Conservation (phyloP, 1,140 invertebrate genomes). For the Thereuonema tuberculata region DNA sequence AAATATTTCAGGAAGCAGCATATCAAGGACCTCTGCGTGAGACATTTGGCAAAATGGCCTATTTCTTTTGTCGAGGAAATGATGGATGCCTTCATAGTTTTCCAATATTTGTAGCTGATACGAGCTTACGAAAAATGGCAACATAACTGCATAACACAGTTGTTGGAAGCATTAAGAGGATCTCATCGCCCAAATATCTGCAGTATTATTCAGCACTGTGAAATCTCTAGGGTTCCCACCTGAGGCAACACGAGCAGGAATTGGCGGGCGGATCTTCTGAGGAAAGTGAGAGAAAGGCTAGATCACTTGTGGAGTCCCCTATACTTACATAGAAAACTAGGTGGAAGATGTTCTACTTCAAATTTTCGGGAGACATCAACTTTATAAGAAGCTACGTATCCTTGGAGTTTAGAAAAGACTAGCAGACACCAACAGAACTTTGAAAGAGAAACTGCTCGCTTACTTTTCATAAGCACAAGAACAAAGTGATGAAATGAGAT, state of each 20-base stretch:
- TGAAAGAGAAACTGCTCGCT: conserved; percentile 1
- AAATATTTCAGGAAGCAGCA: conserved; percentile 2
- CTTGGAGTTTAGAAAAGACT: neutral
- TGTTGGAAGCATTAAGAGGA: conserved; percentile 6
- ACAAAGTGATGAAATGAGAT: conserved; percentile 5
- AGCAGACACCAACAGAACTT: too few relatives aligned
- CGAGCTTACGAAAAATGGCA: neutral
- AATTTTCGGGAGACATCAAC: neutral
- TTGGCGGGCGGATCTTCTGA: conserved; percentile 4
- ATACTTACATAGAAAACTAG: conserved; percentile 3
- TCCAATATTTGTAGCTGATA: neutral
- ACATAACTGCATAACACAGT: neutral
- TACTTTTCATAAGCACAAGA: conserved; percentile 7
- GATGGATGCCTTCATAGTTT: neutral
- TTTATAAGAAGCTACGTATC: neutral
- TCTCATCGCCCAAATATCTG: conserved; percentile 4
- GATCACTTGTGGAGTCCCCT: conserved; percentile 4
- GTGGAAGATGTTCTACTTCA: conserved; percentile 8
- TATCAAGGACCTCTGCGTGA: conserved; percentile 9
- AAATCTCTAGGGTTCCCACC: conserved; percentile 5
- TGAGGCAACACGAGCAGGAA: conserved; percentile 6
- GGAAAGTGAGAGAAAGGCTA: conserved; percentile 7
- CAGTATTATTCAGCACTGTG: conserved; percentile 3
- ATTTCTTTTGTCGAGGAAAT: neutral
- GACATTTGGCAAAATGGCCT: neutral